These are phyloP conservation scores for Acrocephalus arundinaceus DNA, from an alignment of 2,113 vertebrate species.

Conservation along the genomic window DNA sequence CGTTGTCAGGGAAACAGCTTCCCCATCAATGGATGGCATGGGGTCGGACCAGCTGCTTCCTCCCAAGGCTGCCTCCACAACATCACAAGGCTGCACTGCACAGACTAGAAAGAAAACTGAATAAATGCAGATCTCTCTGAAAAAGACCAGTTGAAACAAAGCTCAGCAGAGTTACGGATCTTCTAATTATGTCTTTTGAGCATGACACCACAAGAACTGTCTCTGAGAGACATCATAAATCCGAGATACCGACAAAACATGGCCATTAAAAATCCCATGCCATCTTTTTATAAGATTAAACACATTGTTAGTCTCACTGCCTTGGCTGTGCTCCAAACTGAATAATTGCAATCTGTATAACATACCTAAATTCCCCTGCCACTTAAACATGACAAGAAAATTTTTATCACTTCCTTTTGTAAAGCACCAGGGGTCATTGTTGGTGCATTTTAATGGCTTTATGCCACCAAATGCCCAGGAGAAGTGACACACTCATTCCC, in stretches of 20 bases:
- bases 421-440: conserved; percentile 6
- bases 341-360: conserved; percentile 45
- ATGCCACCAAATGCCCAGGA: not conserved
- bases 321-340: conserved; percentile 44
- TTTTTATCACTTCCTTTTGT: not conserved
- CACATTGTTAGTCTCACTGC: conserved; percentile 9
- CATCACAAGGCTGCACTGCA: conserved; percentile 58
- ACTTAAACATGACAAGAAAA: conserved; percentile 29
- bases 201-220: not conserved
- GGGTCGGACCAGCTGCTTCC: conserved; percentile 73
- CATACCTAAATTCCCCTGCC: conserved; percentile 23
- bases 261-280: conserved; percentile 32
- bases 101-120: conserved; percentile 31
- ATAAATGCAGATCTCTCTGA: conserved; percentile 20
- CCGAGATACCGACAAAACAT: not conserved
- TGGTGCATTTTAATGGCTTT: not conserved
- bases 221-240: conserved; percentile 37
- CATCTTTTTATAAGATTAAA: conserved; percentile 44
- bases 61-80: conserved; percentile 60
- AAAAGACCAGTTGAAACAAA: conserved; percentile 49
- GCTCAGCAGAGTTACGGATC: not conserved
- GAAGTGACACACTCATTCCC: not conserved
- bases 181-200: conserved; percentile 56
- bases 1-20: conserved; percentile 73
- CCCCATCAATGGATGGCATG: conserved; percentile 45